Conservation (phyloP, 2,888 invertebrate species). For the Steinernema scapterisci region DNA sequence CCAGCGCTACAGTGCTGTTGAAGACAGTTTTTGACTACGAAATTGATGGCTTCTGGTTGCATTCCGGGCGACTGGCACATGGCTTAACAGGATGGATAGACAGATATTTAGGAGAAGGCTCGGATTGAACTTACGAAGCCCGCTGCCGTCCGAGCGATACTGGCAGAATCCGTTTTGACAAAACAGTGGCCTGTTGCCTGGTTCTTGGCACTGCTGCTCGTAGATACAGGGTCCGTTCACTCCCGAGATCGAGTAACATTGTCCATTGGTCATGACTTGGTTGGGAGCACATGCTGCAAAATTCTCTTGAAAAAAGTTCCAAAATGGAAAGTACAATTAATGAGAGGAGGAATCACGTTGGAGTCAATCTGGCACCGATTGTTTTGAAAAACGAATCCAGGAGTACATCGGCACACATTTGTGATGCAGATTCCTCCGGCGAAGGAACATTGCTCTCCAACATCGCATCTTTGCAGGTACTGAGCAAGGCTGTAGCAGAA, state of each 20-base stretch:
- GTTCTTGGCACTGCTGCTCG: constrained; percentile 47
- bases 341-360: constrained; percentile 26
- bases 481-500: constrained; percentile 2
- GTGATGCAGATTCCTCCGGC: constrained; percentile 38
- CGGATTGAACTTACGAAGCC: no score
- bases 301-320: not conserved
- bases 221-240: constrained; percentile 48
- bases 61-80: constrained; percentile 43
- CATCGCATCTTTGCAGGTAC: not conserved
- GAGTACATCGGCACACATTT: constrained; percentile 37
- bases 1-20: constrained; percentile 42
- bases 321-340: not conserved
- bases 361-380: constrained; percentile 38
- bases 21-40: constrained; percentile 46
- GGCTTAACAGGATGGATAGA: no score
- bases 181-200: not conserved
- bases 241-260: constrained; percentile 47
- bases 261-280: constrained; percentile 47
- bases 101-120: no score
- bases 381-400: constrained; percentile 41
- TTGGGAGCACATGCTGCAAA: not conserved
- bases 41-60: constrained; percentile 38
- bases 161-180: constrained; percentile 33
- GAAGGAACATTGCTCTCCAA: constrained; percentile 34
- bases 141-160: constrained; percentile 18